A percentile compares a stretch with the other conserved stretches of the same genome.
phyloP scores from a whole-genome alignment of 2,113 vertebrate species.

The Trinectes maculatus region DNA sequence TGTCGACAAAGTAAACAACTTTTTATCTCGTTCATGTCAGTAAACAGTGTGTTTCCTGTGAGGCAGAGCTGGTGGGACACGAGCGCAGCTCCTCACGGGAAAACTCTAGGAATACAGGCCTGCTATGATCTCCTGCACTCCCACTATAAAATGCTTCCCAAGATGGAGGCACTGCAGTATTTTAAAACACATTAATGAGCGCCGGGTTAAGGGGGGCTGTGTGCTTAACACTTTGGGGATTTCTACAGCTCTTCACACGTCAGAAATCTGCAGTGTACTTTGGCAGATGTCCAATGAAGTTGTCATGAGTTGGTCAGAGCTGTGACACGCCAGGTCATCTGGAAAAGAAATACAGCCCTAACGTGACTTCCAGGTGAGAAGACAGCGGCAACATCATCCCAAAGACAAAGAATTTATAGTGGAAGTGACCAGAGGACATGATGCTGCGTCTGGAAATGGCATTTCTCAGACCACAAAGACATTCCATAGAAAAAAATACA shows the following conservation, averaged over 20 bases:
- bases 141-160: conserved; percentile 34
- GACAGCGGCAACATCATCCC: conserved; percentile 51
- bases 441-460: conserved; percentile 58
- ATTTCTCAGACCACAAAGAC: conserved; percentile 37
- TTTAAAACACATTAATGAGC: conserved; percentile 51
- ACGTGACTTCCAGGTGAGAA: conserved; percentile 58
- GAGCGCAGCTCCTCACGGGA: conserved; percentile 9
- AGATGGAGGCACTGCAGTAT: conserved; percentile 29
- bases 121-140: conserved; percentile 16
- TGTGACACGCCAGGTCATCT: conserved; percentile 68
- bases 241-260: conserved; percentile 38
- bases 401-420: conserved; percentile 67
- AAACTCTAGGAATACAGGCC: conserved; percentile 14
- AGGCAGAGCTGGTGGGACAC: background rate
- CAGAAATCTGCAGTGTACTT: conserved; percentile 24
- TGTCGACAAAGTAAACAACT: background rate
- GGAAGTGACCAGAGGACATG: conserved; percentile 47
- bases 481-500: background rate
- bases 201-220: conserved; percentile 31
- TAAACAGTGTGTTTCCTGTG: background rate
- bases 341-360: conserved; percentile 65
- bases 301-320: conserved; percentile 57
- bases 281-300: conserved; percentile 46
- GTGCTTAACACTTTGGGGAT: conserved; percentile 25
- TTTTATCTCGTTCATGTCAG: conserved; percentile 4